Conservation (phyloP, 2,797 vertebrate genomes). For the Benthosema pterotum region DNA sequence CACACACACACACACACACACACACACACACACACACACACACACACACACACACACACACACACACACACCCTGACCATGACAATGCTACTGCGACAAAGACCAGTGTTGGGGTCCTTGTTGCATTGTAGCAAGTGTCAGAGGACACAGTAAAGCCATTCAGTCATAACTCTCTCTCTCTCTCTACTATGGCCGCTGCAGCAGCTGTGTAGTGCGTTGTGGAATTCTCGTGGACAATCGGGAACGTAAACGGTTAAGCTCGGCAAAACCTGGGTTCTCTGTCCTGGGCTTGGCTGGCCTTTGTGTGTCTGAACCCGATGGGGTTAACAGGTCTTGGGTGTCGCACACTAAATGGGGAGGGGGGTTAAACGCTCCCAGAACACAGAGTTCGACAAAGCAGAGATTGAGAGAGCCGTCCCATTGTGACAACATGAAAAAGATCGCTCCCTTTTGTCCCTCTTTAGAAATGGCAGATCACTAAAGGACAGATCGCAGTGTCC, state of each 20-base stretch:
- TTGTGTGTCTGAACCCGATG: conserved; percentile 52
- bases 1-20: not conserved
- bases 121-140: conserved; percentile 30
- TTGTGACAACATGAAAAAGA: conserved; percentile 66
- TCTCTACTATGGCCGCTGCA: conserved; percentile 13
- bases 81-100: conserved; percentile 49
- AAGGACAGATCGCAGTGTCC: conserved; percentile 62
- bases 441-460: conserved; percentile 65
- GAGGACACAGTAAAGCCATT: conserved; percentile 53
- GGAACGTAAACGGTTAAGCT: conserved; percentile 57
- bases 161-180: conserved; percentile 11
- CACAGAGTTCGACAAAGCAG: conserved; percentile 56
- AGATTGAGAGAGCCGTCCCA: conserved; percentile 57
- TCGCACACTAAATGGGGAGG: conserved; percentile 49
- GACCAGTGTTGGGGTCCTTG: conserved; percentile 48
- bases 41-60: conserved; percentile 33
- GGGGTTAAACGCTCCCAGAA: conserved; percentile 60
- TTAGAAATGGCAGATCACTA: conserved; percentile 67
- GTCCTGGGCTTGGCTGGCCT: conserved; percentile 38
- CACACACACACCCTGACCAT: conserved; percentile 18
- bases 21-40: conserved; percentile 14
- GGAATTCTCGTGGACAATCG: conserved; percentile 65
- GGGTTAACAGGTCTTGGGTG: conserved; percentile 70
- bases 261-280: conserved; percentile 44
- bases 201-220: conserved; percentile 59